Evolutionary conservation across 2,113 vertebrate species (phyloP), one percentile per base, ranked within the genome.

Genomic region (Heterotilapia buettikoferi): DNA sequence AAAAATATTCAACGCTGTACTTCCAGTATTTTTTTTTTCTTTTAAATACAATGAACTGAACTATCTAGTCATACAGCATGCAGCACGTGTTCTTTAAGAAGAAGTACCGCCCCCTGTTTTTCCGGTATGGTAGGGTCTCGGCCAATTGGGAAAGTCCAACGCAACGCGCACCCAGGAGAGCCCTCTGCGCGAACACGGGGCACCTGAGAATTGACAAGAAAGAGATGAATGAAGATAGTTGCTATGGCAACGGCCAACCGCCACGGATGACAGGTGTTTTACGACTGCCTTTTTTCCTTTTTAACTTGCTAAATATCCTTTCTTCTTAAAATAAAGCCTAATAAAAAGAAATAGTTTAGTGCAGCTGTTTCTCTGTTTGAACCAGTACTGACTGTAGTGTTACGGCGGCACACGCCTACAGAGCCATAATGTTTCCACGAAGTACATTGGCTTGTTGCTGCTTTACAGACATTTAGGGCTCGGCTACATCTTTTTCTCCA

Each of bases 81-180:
- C 54, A 63, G 79, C 50, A 71, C 76, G 80, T 53, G 73, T 40
- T 52, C 88, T 86, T 90, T 86, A 90, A 84, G 18, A 82, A 9
- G 76, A 33, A 4, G 11, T 13, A 29, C 33, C 80, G 29, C 87
- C 84, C 84, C 61, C 57, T 63, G n/a, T 76, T 4, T 12, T 73
- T 88, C 66, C 38, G 43, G 68, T 81, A 40, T 94, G 89, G 93
- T 92, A 89, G 40, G 68, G 21, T 57, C 3, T 81, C 63, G 84
- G 82, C 96, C 96, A 97, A 97, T 96, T 93, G 95, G 53, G 33
- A 90, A 71, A 90, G 88, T 94, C 95, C 96, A 97, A 92, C 96
- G 89, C 96, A 96, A 93, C 93, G 90, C 80, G 87, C 89, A 81
- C 78, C 66, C 84, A 73, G 33, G 6, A 68, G 68, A 73, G 40